phyloP scores from a whole-genome alignment of 1,140 invertebrate species.

The Sinella curviseta region DNA sequence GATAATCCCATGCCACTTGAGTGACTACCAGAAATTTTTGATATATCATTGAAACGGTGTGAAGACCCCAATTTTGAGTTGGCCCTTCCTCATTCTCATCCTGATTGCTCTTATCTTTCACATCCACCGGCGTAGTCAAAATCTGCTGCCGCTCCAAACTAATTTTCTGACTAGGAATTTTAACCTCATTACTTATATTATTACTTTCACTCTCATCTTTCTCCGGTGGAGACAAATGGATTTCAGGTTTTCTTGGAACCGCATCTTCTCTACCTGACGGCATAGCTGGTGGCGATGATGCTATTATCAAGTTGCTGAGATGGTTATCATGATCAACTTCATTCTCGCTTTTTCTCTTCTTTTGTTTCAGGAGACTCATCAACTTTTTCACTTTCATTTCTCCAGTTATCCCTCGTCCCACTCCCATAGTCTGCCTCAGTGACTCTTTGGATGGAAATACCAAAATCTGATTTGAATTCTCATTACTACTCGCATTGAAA shows the following conservation, averaged over 20 bases:
- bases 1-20: constrained; percentile 41
- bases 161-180: too few species aligned
- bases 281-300: background rate
- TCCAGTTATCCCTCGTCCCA: background rate
- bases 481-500: background rate
- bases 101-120: background rate
- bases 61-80: constrained; percentile 59
- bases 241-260: too few species aligned
- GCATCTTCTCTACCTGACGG: background rate
- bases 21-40: constrained; percentile 58
- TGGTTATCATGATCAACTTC: background rate
- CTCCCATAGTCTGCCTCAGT: too few species aligned
- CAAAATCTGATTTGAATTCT: constrained; percentile 18
- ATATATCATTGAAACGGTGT: constrained; percentile 68
- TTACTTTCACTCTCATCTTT: too few species aligned
- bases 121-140: too few species aligned
- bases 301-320: background rate
- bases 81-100: background rate
- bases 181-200: too few species aligned
- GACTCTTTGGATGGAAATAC: constrained; percentile 15
- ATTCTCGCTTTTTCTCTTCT: background rate
- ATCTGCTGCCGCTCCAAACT: too few species aligned
- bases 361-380: background rate
- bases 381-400: constrained; percentile 19
- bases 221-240: background rate